A percentile compares a stretch with the other conserved stretches of the same genome.
phyloP scores from a whole-genome alignment of 1,140 invertebrate species.

The Nephila pilipes region DNA sequence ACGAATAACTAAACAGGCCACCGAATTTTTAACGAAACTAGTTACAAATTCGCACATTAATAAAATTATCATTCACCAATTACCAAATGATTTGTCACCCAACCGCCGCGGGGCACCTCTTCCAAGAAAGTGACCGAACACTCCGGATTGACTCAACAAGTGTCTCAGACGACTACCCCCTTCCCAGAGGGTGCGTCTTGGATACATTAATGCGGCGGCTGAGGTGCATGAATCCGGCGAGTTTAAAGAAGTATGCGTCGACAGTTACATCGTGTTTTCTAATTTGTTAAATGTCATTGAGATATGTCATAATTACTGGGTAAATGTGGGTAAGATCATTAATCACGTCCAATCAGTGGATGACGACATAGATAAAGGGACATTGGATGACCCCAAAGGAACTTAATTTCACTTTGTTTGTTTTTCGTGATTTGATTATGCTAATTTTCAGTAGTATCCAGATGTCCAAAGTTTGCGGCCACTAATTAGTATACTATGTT shows the following conservation, averaged over 20 bases:
- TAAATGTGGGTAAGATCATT: not conserved
- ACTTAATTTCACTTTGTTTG: conserved; percentile 17
- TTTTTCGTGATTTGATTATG: conserved; percentile 2
- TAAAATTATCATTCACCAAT: conserved; percentile 30
- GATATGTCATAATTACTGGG: conserved; percentile 35
- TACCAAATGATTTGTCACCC: conserved; percentile 32
- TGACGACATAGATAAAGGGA: not conserved
- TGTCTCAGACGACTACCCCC: not conserved
- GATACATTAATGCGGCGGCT: not conserved
- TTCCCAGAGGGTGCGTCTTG: conserved; percentile 17
- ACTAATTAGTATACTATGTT: not conserved
- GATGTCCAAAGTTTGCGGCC: not conserved
- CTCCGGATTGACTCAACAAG: not conserved
- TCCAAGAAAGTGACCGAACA: not conserved
- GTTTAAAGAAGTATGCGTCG: not conserved
- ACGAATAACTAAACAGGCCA: not conserved
- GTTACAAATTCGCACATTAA: not conserved
- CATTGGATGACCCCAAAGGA: not conserved
- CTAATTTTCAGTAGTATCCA: not conserved
- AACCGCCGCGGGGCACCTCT: not conserved
- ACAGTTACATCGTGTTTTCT: conserved; percentile 43
- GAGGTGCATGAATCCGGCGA: not conserved
- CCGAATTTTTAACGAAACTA: not conserved
- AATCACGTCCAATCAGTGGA: conserved; percentile 8
- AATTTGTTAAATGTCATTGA: conserved; percentile 43